Conservation (phyloP, 1,140 invertebrate genomes). For the Drosophila quadrilineata region DNA sequence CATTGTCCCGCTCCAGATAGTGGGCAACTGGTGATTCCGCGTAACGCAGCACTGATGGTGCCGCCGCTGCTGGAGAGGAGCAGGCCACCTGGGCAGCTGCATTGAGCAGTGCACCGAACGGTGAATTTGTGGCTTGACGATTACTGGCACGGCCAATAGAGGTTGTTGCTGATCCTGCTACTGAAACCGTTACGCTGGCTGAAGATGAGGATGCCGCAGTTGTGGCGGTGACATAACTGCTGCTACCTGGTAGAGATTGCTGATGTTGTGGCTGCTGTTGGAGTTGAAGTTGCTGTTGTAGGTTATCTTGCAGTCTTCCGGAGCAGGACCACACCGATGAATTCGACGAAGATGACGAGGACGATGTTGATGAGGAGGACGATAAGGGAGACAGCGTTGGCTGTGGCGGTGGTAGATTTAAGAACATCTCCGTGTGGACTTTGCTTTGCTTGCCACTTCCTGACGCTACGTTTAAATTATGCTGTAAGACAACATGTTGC, state of each 20-base stretch:
- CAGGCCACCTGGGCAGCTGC: conserved; percentile 61
- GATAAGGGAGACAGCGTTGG: conserved; percentile 14
- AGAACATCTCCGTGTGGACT: conserved; percentile 55
- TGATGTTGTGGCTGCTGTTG: conserved; percentile 33
- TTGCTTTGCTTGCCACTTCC: conserved; percentile 54
- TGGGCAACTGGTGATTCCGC: conserved; percentile 78
- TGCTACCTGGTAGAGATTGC: conserved; percentile 9
- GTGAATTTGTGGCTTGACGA: conserved; percentile 59
- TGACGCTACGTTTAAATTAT: conserved; percentile 55
- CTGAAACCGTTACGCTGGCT: neutral
- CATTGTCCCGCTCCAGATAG: conserved; percentile 76
- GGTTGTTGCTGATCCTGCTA: conserved; percentile 1
- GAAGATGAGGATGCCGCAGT: conserved; percentile 6
- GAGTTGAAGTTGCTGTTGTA: conserved; percentile 25
- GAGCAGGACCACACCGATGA: too few species aligned
- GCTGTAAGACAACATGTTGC: conserved; percentile 48
- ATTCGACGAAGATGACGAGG: too few species aligned
- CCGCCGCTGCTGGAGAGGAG: conserved; percentile 48
- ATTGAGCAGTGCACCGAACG: conserved; percentile 59
- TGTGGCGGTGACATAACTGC: conserved; percentile 16
- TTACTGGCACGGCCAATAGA: conserved; percentile 14
- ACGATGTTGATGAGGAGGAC: conserved; percentile 14
- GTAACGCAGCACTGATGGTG: conserved; percentile 61
- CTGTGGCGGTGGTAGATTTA: conserved; percentile 59
- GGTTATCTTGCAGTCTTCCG: conserved; percentile 37